These are phyloP conservation scores for Drosophila tristis DNA, from an alignment of 1,140 invertebrate species.

Conservation along the genomic window DNA sequence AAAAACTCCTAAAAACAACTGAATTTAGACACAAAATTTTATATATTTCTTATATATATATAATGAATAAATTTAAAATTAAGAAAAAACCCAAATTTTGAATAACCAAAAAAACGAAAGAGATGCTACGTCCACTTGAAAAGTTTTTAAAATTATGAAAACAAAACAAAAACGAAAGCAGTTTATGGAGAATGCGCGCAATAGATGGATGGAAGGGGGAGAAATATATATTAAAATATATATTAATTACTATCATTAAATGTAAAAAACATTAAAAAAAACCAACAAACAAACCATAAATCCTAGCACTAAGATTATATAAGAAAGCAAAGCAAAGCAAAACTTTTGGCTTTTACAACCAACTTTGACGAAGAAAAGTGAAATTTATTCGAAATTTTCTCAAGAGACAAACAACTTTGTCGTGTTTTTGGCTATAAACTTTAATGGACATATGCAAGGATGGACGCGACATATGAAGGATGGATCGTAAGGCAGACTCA, in stretches of 20 bases:
- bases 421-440: slow-evolving; percentile 78
- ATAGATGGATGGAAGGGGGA: slow-evolving; percentile 2
- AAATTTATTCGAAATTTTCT: slow-evolving; percentile 78
- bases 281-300: slow-evolving; percentile 16
- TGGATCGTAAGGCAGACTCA: slow-evolving; percentile 62
- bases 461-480: slow-evolving; percentile 9
- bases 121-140: slow-evolving; percentile 59
- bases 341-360: slow-evolving; percentile 78
- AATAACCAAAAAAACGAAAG: slow-evolving; percentile 35
- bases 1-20: slow-evolving; percentile 82
- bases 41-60: slow-evolving; percentile 72
- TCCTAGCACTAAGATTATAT: slow-evolving; percentile 66
- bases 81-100: slow-evolving; percentile 59
- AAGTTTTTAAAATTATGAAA: slow-evolving; percentile 63
- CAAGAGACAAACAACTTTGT: slow-evolving; percentile 39
- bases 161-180: slow-evolving; percentile 37
- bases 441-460: slow-evolving; percentile 38
- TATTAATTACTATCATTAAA: slow-evolving; percentile 70
- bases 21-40: slow-evolving; percentile 81
- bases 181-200: slow-evolving; percentile 44
- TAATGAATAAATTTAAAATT: slow-evolving; percentile 62
- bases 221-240: slow-evolving; percentile 50
- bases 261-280: slow-evolving; percentile 63
- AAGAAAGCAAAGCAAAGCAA: slow-evolving; percentile 64
- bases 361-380: slow-evolving; percentile 70